Percentiles rank a stretch among this genome's conserved stretches.
phyloP scores from a whole-genome alignment of 2,888 invertebrate genomes.

The Ophion obscuratus region DNA sequence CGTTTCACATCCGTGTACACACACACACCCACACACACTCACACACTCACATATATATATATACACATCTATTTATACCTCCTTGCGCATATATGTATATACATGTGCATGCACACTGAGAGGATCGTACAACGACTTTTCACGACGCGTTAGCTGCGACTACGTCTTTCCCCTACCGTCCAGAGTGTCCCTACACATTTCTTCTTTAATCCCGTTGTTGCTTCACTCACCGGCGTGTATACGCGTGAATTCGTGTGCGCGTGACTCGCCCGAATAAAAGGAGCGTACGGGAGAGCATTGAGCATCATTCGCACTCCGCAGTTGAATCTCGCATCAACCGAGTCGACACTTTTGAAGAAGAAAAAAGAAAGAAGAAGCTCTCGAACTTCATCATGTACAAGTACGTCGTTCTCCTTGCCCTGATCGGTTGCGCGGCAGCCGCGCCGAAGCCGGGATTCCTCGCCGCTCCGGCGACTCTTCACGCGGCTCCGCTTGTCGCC shows the following conservation, averaged over 20 bases:
- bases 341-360: conserved; percentile 42
- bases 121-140: conserved; percentile 50
- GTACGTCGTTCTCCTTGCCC: conserved; percentile 74
- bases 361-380: conserved; percentile 12
- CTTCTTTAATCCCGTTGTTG: conserved; percentile 36
- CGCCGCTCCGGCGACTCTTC: conserved; percentile 79
- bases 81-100: not conserved
- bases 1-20: not conserved
- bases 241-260: conserved; percentile 67
- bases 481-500: conserved; percentile 76
- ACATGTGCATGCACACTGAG: not conserved
- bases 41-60: not conserved
- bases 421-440: conserved; percentile 83
- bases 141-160: conserved; percentile 20
- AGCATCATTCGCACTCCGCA: conserved; percentile 76
- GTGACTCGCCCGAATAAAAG: conserved; percentile 74
- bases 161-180: conserved; percentile 19
- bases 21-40: not conserved
- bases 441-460: conserved; percentile 79
- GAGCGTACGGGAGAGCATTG: conserved; percentile 47
- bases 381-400: conserved; percentile 75
- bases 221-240: not conserved
- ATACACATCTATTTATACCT: too few relatives aligned
- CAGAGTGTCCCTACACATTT: not conserved
- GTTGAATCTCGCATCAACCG: conserved; percentile 41